These are phyloP conservation scores for Oncorhynchus nerka DNA, from an alignment of 2,113 vertebrate species.

Conservation along the genomic window DNA sequence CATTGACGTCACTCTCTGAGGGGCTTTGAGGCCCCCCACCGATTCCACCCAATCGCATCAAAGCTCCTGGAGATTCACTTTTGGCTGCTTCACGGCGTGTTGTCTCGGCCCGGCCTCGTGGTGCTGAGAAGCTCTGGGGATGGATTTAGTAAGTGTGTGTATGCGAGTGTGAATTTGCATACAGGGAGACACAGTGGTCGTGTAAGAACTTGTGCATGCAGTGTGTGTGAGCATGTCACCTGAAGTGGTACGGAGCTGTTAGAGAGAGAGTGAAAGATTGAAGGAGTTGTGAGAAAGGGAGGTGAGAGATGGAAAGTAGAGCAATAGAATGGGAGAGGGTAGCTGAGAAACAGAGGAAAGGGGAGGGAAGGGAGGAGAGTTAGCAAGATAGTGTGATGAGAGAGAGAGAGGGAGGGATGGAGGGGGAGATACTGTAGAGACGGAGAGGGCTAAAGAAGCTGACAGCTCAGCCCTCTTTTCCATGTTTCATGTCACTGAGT, in stretches of 20 bases:
- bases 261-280: not conserved
- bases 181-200: not conserved
- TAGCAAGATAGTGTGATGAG: not conserved
- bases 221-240: slow-evolving; percentile 8
- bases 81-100: not conserved
- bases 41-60: not conserved
- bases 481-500: not conserved
- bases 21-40: not conserved
- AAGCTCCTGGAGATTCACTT: not conserved
- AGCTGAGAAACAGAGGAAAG: not conserved
- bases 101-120: not conserved
- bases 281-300: not conserved
- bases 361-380: not conserved
- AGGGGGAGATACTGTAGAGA: not conserved
- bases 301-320: not conserved
- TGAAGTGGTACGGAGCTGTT: not conserved
- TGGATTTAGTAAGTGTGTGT: not conserved
- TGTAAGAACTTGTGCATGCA: not conserved
- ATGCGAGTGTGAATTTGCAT: not conserved
- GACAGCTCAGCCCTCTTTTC: not conserved
- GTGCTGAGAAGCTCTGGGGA: not conserved
- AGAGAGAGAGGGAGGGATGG: not conserved
- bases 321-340: not conserved
- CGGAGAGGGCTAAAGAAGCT: not conserved
- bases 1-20: not conserved